Evolutionary conservation across 1,140 invertebrate species (phyloP), one percentile per base, ranked within the genome.

Genomic region (Drosophila ambigua): DNA sequence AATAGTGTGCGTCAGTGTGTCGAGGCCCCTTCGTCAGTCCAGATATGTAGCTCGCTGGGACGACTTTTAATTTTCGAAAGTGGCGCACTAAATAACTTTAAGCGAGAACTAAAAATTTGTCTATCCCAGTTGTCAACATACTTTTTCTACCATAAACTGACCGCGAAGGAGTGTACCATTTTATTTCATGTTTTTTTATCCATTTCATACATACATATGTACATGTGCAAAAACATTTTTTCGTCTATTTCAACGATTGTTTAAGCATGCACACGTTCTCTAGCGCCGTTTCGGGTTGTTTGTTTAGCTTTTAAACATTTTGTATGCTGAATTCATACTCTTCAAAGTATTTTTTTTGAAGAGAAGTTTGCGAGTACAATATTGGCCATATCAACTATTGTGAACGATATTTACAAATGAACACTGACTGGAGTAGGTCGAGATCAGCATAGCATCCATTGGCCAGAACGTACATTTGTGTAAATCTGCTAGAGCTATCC

Each of bases 251-350:
- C 53, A 68, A 61, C 67, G 59, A 57, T 69, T 84, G 84, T 83
- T 83, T 84, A 83, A 58, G 80, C 76, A 55, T 48, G 44, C 72
- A 65, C 80, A 83, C 80, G 80, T 57, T 83, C 80, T 65, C 46
- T 45, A 44, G 53, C 53, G 41, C 46, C 54, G 24, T 24, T 43
- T 46, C 3, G 43, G 13, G 24, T 44, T 43, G 49, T 43, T 65
- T 65, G 16, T 55, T 51, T 67, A 57, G 66, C 65, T 75, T 71
- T 77, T 73, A 75, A 65, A 72, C 68, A 69, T 82, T 81, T 78
- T 85, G 69, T 85, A 73, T 85, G 65, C 63, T 81, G 63, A 71
- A 58, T 61, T 46, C 8, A 69, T 58, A 69, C 52, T 45, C 66
- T 58, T 3, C 35, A n/a, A 2, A 6, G 52, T 28, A 13, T 45